Percentiles rank a stretch among this genome's conserved stretches.
Conservation (phyloP, 2,888 invertebrate species). For the Drosophila mulleri region DNA sequence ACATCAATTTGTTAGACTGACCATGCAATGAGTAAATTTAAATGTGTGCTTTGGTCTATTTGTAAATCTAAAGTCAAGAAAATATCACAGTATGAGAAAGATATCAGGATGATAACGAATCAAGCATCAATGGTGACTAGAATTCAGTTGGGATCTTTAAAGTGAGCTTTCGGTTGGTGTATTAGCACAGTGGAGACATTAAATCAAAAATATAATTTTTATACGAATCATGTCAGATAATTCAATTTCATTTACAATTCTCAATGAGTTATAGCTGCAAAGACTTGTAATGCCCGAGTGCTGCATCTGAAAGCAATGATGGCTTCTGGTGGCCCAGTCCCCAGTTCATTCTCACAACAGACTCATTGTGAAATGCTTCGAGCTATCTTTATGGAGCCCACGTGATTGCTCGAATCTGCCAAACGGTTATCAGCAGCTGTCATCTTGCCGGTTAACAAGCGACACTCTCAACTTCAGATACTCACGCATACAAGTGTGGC, state of each 20-base stretch:
- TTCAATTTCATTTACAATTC: constrained; percentile 11
- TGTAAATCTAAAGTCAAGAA: too few species aligned
- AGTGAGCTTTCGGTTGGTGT: too few species aligned
- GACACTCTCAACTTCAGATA: constrained; percentile 38
- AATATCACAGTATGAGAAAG: too few species aligned
- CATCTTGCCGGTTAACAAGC: constrained; percentile 62
- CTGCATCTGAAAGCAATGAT: constrained; percentile 4
- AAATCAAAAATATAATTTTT: too few species aligned
- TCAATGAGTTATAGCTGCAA: constrained; percentile 3
- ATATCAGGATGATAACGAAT: too few species aligned
- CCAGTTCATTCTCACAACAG: neutral
- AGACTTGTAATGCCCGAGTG: neutral
- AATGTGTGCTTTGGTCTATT: too few species aligned
- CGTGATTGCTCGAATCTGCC: constrained; percentile 48
- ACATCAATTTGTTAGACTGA: too few species aligned
- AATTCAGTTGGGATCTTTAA: too few species aligned
- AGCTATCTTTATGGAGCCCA: constrained; percentile 17
- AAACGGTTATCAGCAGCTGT: constrained; percentile 51
- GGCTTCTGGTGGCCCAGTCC: neutral
- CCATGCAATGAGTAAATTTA: too few species aligned
- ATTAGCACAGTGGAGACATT: too few species aligned
- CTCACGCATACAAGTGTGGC: constrained; percentile 36
- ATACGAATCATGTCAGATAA: too few species aligned
- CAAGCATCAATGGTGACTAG: too few species aligned
- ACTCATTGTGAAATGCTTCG: constrained; percentile 11